phyloP scores from a whole-genome alignment of 2,797 vertebrate genomes.

The Lemur catta region DNA sequence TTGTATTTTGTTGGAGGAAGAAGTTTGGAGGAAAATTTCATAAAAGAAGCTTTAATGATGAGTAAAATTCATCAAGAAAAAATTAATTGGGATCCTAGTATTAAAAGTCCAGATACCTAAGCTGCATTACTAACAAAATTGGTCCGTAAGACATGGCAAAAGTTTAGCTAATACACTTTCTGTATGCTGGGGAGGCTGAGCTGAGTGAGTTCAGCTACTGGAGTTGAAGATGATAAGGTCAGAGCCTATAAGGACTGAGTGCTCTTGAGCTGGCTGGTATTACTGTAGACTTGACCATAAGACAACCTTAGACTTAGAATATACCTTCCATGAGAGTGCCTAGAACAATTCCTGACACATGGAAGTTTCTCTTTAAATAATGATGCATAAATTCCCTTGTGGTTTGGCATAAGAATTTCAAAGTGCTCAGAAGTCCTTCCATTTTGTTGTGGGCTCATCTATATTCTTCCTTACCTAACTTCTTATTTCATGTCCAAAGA shows the following conservation, averaged over 20 bases:
- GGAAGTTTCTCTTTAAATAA: neutral
- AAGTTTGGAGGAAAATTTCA: neutral
- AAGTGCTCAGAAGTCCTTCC: neutral
- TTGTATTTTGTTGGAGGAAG: neutral
- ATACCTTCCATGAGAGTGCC: neutral
- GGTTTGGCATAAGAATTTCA: neutral
- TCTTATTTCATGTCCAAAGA: neutral
- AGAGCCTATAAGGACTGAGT: neutral
- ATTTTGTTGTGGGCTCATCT: neutral
- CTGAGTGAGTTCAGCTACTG: neutral
- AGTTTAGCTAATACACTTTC: neutral
- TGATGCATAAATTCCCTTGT: neutral
- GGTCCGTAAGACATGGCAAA: neutral
- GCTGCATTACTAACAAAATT: neutral
- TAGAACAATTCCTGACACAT: neutral
- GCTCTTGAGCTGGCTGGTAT: too few species aligned
- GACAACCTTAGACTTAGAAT: neutral
- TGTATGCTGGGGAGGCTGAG: neutral
- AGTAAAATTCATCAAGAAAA: neutral
- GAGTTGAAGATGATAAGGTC: neutral
- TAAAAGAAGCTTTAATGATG: neutral
- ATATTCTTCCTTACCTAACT: neutral
- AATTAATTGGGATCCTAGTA: neutral
- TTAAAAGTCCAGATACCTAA: neutral
- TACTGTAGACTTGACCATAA: neutral